Evolutionary conservation across 2,797 vertebrate genomes (phyloP).

Genomic region (Cryptoblepharus egeriae): DNA sequence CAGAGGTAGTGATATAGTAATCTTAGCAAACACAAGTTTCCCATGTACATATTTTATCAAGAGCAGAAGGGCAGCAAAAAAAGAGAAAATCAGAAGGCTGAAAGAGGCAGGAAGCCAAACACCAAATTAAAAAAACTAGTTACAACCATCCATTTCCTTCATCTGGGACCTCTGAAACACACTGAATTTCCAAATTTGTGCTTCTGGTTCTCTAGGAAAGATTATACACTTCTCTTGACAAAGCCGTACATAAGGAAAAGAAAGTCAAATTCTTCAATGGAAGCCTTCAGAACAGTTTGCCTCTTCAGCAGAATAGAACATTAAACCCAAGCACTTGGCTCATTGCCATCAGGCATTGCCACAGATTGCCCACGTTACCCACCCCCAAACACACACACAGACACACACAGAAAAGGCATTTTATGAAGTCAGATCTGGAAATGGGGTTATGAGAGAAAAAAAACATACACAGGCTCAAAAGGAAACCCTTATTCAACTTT

Average conservation of each 20-base stretch:
- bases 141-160: constrained; percentile 52
- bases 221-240: constrained; percentile 70
- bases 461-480: constrained; percentile 27
- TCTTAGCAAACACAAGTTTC: constrained; percentile 1
- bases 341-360: constrained; percentile 22
- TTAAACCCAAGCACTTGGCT: constrained; percentile 35
- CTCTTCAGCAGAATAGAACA: constrained; percentile 43
- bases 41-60: constrained; percentile 36
- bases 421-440: not conserved
- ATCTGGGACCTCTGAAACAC: constrained; percentile 54
- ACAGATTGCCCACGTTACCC: constrained; percentile 9
- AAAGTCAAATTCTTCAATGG: constrained; percentile 45
- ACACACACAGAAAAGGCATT: not conserved
- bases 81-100: not conserved
- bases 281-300: constrained; percentile 48
- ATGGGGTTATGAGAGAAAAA: constrained; percentile 32
- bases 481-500: not conserved
- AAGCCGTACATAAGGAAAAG: constrained; percentile 33
- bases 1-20: constrained; percentile 15
- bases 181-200: constrained; percentile 79
- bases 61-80: not conserved
- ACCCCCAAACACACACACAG: not conserved
- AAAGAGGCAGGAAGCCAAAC: not conserved
- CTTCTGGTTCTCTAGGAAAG: constrained; percentile 63
- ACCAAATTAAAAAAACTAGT: not conserved